Base-by-base conservation (phyloP, 2,888 invertebrate species). In the Chrysolina haemoptera region DNA sequence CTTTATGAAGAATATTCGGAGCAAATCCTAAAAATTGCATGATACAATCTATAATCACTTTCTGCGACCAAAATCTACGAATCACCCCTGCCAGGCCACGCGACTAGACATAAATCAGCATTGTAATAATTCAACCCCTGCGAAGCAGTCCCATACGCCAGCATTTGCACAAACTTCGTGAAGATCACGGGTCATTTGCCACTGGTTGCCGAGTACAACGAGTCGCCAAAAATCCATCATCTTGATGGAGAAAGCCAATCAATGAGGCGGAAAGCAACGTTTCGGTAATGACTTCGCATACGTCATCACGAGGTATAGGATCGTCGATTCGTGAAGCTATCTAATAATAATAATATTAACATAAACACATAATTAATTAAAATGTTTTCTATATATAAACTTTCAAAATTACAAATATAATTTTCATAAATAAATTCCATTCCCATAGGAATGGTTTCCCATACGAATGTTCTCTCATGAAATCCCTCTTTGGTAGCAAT, bases 111-210 rank as follows among this genome's bases (percentile, higher is more conserved):
- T 68, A 68, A 62, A 53, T 63, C 62, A 68, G 62, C 22, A 53
- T 53, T 62, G 40, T 35, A 68, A 53, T 50, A 71, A 71, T 40
- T 63, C 69, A 64, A 69, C 69, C 73, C 41, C 53, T 4, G 6
- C 35, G n/a, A 5, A 14, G 48, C 22, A 35, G 20, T 8, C 53
- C 68, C 35, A 59, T 20, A 62, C 76, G 73, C 18, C 68, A 72
- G 75, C 75, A 77, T 69, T 73, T 68, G 70, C 69, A 75, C 75
- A 76, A 76, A 70, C 75, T 79, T 73, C 67, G 74, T 73, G 75
- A 76, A 78, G 77, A 82, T 81, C 80, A 82, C 83, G 83, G 82
- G 82, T 83, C 83, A 83, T 83, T 83, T 82, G 80, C 74, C 77
- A 75, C 73, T 76, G 78, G 81, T 78, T 81, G 77, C 79, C 80